These are phyloP conservation scores for Pogonomyrmex californicus DNA, from an alignment of 1,140 invertebrate species.

Conservation along the genomic window DNA sequence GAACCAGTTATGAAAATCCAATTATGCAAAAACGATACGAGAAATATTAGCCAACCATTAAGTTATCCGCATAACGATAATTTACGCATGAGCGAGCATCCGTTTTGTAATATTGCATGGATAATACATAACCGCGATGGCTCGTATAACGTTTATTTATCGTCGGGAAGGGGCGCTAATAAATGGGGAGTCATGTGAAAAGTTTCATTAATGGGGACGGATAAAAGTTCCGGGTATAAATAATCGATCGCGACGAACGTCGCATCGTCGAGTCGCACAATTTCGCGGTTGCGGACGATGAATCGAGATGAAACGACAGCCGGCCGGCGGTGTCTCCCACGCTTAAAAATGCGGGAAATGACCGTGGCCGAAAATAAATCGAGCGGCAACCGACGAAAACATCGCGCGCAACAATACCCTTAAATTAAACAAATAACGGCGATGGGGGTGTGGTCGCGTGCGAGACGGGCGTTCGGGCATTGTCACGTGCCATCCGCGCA, in stretches of 20 bases:
- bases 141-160: constrained; percentile 41
- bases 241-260: background rate
- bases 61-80: constrained; percentile 49
- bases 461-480: constrained; percentile 57
- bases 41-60: constrained; percentile 50
- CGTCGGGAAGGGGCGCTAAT: constrained; percentile 12
- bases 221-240: constrained; percentile 1
- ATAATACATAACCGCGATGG: constrained; percentile 52
- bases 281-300: background rate
- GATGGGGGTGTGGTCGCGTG: constrained; percentile 70
- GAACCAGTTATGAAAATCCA: constrained; percentile 61
- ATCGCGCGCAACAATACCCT: constrained; percentile 77
- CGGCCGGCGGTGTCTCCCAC: constrained; percentile 42
- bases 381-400: constrained; percentile 52
- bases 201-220: constrained; percentile 43
- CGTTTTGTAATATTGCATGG: constrained; percentile 49
- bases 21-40: constrained; percentile 55
- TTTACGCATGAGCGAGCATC: constrained; percentile 31
- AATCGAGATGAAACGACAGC: background rate
- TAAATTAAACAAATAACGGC: constrained; percentile 83
- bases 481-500: constrained; percentile 75
- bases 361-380: constrained; percentile 65
- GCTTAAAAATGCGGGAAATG: constrained; percentile 73
- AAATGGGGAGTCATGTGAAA: constrained; percentile 35
- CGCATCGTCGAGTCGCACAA: background rate